Percentiles rank a stretch among this genome's conserved stretches.
Conservation (phyloP, 35 echinoderm and acorn worm genomes). For the Lytechinus variegatus region DNA sequence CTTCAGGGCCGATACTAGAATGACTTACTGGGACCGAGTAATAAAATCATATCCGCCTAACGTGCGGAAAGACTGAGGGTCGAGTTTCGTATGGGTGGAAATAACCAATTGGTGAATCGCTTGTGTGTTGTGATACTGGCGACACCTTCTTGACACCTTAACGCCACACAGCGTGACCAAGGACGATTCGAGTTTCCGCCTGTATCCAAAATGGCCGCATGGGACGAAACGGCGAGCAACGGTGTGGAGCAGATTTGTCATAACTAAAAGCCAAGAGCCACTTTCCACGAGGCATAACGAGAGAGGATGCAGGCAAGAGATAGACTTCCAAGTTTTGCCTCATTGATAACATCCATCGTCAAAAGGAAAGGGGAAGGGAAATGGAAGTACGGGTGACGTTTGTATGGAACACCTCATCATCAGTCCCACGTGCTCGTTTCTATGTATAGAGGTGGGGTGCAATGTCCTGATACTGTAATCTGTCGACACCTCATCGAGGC, state of each 20-base stretch:
- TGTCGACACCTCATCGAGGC: neutral
- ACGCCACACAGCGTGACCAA: slow-evolving; percentile 22
- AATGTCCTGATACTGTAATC: slow-evolving; percentile 13
- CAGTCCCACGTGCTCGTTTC: slow-evolving; percentile 40
- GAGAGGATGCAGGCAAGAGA: neutral
- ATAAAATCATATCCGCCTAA: slow-evolving; percentile 23
- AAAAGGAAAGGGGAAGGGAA: neutral
- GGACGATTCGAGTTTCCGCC: slow-evolving; percentile 27
- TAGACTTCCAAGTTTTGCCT: slow-evolving; percentile 17
- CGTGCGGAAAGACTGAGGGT: slow-evolving; percentile 41
- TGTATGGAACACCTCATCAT: slow-evolving; percentile 32
- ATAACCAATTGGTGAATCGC: slow-evolving; percentile 53
- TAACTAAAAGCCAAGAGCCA: neutral
- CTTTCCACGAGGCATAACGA: neutral
- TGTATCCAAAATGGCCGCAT: slow-evolving; percentile 46
- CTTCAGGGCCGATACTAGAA: neutral
- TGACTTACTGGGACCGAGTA: neutral
- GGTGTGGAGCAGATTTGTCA: neutral
- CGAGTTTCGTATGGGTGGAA: slow-evolving; percentile 41
- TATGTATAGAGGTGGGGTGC: slow-evolving; percentile 38
- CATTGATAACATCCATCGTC: slow-evolving; percentile 30
- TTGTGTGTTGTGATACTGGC: slow-evolving; percentile 56
- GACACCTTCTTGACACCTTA: slow-evolving; percentile 48
- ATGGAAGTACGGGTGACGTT: slow-evolving; percentile 27
- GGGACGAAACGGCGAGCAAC: neutral